Conservation (phyloP, 2,113 vertebrate species). For the Menura novaehollandiae region DNA sequence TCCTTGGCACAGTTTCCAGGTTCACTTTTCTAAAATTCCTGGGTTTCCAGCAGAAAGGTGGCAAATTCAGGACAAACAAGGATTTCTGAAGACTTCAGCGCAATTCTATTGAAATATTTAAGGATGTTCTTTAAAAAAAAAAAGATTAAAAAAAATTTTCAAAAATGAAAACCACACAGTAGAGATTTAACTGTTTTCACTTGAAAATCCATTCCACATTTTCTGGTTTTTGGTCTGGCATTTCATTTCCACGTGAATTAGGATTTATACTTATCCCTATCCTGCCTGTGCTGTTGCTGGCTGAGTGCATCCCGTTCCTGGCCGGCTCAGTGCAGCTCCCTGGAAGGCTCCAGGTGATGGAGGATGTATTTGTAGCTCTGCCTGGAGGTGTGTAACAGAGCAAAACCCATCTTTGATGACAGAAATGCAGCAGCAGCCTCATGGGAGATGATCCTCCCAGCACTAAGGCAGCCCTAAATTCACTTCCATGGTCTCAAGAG, state of each 20-base stretch:
- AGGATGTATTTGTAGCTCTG: not conserved
- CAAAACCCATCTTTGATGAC: not conserved
- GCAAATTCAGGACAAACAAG: not conserved
- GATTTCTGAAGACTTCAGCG: not conserved
- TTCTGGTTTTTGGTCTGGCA: not conserved
- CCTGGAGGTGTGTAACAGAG: not conserved
- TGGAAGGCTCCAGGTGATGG: not conserved
- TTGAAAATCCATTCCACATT: not conserved
- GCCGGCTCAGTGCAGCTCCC: not conserved
- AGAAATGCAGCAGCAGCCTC: not conserved
- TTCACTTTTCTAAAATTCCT: not conserved
- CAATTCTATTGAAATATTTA: not conserved
- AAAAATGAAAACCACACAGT: not conserved
- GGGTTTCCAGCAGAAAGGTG: not conserved
- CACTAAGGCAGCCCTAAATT: not conserved
- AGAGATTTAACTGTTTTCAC: not conserved
- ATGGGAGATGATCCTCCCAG: not conserved
- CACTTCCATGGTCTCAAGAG: not conserved
- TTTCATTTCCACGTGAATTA: not conserved
- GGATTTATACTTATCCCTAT: not conserved
- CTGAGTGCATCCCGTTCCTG: fast-evolving
- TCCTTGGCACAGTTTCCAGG: not conserved
- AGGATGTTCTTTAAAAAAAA: fast-evolving
- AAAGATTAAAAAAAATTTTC: not conserved
- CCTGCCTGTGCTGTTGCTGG: not conserved